A percentile compares a stretch with the other conserved stretches of the same genome.
Conservation (phyloP, 2,797 vertebrate species). For the Periparus ater region DNA sequence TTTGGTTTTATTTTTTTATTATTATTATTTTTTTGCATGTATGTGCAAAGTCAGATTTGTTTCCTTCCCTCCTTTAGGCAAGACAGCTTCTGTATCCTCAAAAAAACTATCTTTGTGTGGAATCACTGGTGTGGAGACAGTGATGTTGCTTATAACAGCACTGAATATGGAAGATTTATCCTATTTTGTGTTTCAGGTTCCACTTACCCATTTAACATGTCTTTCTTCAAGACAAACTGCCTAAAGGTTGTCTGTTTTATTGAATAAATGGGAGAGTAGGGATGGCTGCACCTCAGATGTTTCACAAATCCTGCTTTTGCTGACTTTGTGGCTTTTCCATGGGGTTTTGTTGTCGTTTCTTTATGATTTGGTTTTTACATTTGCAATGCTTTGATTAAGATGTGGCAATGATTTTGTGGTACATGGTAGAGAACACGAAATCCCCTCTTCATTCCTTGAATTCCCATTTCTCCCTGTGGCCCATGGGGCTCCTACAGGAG, state of each 20-base stretch:
- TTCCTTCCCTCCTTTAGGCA: neutral
- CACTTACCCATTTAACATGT: neutral
- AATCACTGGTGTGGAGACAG: neutral
- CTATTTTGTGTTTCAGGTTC: neutral
- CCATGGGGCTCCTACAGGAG: neutral
- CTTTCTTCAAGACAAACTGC: neutral
- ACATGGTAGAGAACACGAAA: neutral
- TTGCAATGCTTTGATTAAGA: neutral
- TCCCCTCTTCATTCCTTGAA: neutral
- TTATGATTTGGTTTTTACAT: neutral
- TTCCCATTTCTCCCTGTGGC: neutral
- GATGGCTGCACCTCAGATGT: neutral
- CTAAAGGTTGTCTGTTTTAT: neutral
- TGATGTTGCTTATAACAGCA: neutral
- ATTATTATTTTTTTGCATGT: neutral
- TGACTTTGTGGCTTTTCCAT: fast-evolving
- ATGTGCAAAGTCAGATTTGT: neutral
- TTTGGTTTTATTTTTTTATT: too few relatives aligned
- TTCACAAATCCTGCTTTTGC: neutral
- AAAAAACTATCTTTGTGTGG: neutral
- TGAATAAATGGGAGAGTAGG: neutral
- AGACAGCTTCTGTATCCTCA: neutral
- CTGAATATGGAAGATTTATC: neutral
- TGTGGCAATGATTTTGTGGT: neutral
- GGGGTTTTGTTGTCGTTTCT: fast-evolving